These are phyloP conservation scores for Pelagia noctiluca DNA, from an alignment of 30 jellyfish, hydroid and myxozoan species.

Conservation along the genomic window DNA sequence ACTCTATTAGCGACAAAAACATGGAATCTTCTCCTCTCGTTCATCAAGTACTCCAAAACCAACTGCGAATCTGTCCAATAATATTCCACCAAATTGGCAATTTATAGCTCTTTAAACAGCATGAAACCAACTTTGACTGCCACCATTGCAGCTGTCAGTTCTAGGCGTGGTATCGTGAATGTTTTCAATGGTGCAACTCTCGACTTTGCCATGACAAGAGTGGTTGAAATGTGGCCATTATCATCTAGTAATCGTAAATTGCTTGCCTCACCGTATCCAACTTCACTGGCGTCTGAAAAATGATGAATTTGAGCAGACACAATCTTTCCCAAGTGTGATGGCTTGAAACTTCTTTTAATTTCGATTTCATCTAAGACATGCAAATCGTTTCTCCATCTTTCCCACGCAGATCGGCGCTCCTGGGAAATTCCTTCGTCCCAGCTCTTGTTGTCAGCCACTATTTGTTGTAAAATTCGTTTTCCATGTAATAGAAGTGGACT, in stretches of 20 bases:
- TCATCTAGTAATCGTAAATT: slow-evolving; percentile 21
- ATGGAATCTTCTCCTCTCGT: slow-evolving; percentile 43
- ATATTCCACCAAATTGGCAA: background rate
- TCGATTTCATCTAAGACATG: slow-evolving; percentile 8
- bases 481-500: slow-evolving; percentile 47
- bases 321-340: background rate
- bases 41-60: slow-evolving; percentile 24
- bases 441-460: slow-evolving; percentile 2
- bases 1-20: slow-evolving; percentile 10
- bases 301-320: slow-evolving; percentile 46
- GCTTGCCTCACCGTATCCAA: slow-evolving; percentile 53
- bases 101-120: slow-evolving; percentile 24
- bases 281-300: slow-evolving; percentile 53
- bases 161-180: slow-evolving; percentile 5
- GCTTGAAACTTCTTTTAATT: slow-evolving; percentile 7
- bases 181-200: slow-evolving; percentile 38
- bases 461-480: slow-evolving; percentile 31
- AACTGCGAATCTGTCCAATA: slow-evolving; percentile 47
- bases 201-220: slow-evolving; percentile 56
- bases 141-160: slow-evolving; percentile 53
- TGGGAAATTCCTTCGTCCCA: slow-evolving; percentile 47
- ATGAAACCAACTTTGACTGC: slow-evolving; percentile 29
- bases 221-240: background rate
- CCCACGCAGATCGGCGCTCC: slow-evolving; percentile 37
- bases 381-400: slow-evolving; percentile 40